Conservation (phyloP, 1,140 invertebrate species). For the Scaptomyza hsui region DNA sequence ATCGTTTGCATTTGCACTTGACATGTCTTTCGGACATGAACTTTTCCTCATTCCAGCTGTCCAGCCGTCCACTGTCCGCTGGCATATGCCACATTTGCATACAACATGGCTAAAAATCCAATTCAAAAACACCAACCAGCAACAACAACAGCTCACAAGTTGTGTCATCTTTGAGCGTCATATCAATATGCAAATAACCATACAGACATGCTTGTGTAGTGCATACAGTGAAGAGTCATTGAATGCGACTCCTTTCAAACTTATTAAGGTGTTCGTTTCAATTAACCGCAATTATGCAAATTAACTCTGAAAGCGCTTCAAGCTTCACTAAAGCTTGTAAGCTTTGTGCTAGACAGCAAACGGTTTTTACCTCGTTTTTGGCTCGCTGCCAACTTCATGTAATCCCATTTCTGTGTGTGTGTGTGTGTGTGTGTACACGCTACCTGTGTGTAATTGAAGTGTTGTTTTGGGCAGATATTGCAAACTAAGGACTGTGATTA, state of each 20-base stretch:
- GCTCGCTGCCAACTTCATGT: constrained; percentile 46
- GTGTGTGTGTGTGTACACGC: neutral
- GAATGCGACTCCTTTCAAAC: constrained; percentile 17
- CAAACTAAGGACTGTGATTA: neutral
- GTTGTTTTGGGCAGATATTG: constrained; percentile 8
- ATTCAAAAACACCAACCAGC: neutral
- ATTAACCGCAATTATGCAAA: constrained; percentile 61
- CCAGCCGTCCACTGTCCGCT: constrained; percentile 1
- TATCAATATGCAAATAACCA: constrained; percentile 33
- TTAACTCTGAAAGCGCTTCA: constrained; percentile 23
- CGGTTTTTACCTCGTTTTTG: constrained; percentile 51
- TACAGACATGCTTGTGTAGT: constrained; percentile 1
- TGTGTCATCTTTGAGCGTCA: constrained; percentile 12
- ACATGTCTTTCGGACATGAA: constrained; percentile 65
- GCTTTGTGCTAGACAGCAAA: constrained; percentile 41
- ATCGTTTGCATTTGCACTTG: constrained; percentile 59
- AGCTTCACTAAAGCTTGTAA: constrained; percentile 21
- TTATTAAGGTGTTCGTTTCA: constrained; percentile 52
- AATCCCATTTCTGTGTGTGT: neutral
- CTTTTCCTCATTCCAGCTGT: constrained; percentile 25
- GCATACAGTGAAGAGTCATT: constrained; percentile 17
- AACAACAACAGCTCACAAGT: neutral
- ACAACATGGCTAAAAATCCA: constrained; percentile 37
- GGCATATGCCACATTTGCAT: constrained; percentile 54
- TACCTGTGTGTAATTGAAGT: constrained; percentile 22